These are phyloP conservation scores for Ctenoplectra terminalis DNA, from an alignment of 1,140 invertebrate species.

Conservation along the genomic window DNA sequence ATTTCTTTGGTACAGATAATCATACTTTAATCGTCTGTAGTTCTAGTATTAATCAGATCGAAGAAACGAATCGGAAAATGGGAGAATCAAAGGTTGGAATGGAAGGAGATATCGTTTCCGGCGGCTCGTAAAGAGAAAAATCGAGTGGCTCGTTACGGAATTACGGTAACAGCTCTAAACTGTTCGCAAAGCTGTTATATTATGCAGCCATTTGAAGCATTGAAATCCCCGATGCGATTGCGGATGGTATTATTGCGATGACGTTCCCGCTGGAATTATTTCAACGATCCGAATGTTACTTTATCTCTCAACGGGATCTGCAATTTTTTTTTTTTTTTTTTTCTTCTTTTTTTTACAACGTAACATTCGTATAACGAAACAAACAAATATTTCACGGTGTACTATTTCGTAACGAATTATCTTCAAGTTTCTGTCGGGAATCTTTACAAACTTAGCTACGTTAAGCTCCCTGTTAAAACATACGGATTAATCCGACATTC, in stretches of 20 bases:
- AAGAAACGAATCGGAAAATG: neutral
- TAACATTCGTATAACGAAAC: neutral
- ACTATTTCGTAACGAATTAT: neutral
- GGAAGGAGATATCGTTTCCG: neutral
- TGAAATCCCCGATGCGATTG: constrained; percentile 20
- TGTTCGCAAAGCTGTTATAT: neutral
- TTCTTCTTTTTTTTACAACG: neutral
- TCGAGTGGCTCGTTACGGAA: constrained; percentile 27
- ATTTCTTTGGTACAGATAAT: too few species aligned
- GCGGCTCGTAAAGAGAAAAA: neutral
- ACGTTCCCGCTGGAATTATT: constrained; percentile 2
- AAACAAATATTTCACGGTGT: neutral
- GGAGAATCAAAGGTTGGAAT: neutral
- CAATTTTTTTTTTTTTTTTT: too few species aligned
- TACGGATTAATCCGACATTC: neutral
- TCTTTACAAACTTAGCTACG: neutral
- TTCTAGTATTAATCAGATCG: neutral
- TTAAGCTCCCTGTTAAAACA: too few species aligned
- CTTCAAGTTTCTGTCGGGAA: neutral
- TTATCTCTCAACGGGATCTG: neutral
- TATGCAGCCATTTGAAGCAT: constrained; percentile 6
- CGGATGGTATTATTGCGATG: constrained; percentile 15
- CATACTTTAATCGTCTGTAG: too few species aligned
- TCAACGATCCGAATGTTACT: neutral
- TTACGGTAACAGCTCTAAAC: constrained; percentile 12